Evolutionary conservation across 1,140 invertebrate genomes (phyloP).

Genomic region (Macrobrachium nipponense): DNA sequence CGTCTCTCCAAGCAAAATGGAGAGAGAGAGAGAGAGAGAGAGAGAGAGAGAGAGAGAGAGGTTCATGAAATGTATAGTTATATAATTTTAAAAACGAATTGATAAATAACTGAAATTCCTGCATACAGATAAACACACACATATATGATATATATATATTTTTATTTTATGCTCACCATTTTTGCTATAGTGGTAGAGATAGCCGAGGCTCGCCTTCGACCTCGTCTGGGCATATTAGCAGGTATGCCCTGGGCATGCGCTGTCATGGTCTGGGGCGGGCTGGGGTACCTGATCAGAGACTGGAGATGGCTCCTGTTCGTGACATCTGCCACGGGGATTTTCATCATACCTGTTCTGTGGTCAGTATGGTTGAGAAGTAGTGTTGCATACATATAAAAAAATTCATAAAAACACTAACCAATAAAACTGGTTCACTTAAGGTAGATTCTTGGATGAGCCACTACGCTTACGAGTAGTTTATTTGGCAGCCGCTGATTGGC

Average conservation of each 20-base stretch:
- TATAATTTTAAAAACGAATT: no score
- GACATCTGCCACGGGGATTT: constrained; percentile 1
- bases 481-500: no score
- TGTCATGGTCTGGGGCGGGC: constrained; percentile 14
- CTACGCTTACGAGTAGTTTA: no score
- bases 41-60: constrained; percentile 18
- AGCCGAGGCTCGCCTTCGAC: background rate
- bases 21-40: constrained; percentile 1
- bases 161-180: background rate
- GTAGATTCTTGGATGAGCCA: no score
- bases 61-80: background rate
- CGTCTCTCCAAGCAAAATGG: no score
- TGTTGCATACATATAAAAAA: no score
- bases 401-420: no score
- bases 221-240: background rate
- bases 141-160: no score
- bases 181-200: constrained; percentile 15
- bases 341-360: constrained; percentile 21
- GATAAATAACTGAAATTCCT: no score
- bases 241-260: constrained; percentile 3
- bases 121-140: background rate
- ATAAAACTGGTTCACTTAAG: no score
- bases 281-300: constrained; percentile 31
- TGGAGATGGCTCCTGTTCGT: constrained; percentile 23
- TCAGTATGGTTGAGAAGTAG: background rate